Base-by-base conservation (phyloP, 53 echinoderm and acorn worm genomes). In the Mesocentrotus franciscanus region DNA sequence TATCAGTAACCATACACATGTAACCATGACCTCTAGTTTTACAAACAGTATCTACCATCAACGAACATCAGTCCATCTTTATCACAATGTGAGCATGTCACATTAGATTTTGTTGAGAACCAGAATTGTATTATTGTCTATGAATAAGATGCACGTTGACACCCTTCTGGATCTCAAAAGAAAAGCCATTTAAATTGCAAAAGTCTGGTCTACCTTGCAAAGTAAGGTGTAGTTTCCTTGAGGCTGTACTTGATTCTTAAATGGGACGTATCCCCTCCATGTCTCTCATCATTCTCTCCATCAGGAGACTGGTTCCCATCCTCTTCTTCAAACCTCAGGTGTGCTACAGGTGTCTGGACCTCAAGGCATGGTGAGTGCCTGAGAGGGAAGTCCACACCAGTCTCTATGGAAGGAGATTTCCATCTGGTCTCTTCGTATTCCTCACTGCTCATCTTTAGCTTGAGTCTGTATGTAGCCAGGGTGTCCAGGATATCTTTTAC, bases 141-240 rank as follows among this genome's bases (percentile, higher is more conserved):
- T 18, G 20, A 64, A 64, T 64, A 64, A 64, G 62, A 61, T 61
- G 62, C 62, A 61, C 16, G 14, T 64, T 39, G 39, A 39, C 49
- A 49, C 49, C 49, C 3, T 64, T 64, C 64, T 64, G 20, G 64
- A 64, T 64, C 20, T 8, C 0, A 16, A 64, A 18, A 64, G 16
- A 64, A 16, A 64, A 64, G 0, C 3, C 49, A 49, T 49, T 2
- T 49, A 49, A 39, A 39, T 39, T 39, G 39, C 39, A 39, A 39
- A 49, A 49, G 49, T 49, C 3, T 49, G 49, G 87, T 3, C 10
- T 66, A 97, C 98, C 98, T 97, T 78, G 97, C 93, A 75, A 97
- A 96, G 59, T 95, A 95, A 5, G 98, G 98, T 24, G 98, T 98
- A 36, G 98, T 95, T 76, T 98, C 97, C 12, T 95, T 97, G 90